phyloP scores from a whole-genome alignment of 2,113 vertebrate species.

The Oryzias woworae region DNA sequence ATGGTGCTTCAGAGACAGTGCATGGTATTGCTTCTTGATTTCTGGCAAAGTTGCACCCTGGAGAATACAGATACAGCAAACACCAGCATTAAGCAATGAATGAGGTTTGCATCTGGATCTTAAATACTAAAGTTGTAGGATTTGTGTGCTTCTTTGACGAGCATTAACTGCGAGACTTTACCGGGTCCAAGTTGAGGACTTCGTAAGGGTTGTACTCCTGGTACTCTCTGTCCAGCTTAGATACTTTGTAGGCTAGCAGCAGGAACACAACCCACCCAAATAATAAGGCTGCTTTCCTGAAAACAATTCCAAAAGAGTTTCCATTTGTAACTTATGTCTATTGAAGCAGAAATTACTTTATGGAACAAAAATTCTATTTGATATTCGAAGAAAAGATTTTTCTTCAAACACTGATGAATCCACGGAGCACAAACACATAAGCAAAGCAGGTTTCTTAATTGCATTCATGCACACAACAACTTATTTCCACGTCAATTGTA shows the following conservation, averaged over 20 bases:
- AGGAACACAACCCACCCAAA: constrained; percentile 97
- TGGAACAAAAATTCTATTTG: too few species aligned
- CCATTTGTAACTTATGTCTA: too few species aligned
- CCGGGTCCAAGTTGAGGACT: constrained; percentile 92
- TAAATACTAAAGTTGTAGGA: not conserved
- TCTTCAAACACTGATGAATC: too few species aligned
- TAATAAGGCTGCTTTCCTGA: constrained; percentile 91
- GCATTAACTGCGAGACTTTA: constrained; percentile 65
- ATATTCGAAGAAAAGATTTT: too few species aligned
- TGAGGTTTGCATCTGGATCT: not conserved
- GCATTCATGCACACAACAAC: constrained; percentile 38
- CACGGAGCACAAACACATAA: too few species aligned
- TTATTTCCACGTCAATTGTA: constrained; percentile 65
- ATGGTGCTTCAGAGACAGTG: constrained; percentile 90
- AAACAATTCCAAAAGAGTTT: constrained; percentile 19
- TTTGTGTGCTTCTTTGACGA: not conserved
- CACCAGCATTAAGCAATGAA: not conserved
- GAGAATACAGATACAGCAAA: constrained; percentile 26
- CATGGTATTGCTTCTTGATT: constrained; percentile 95
- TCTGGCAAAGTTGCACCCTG: constrained; percentile 89
- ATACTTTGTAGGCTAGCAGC: constrained; percentile 97
- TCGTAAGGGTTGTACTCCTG: constrained; percentile 99
- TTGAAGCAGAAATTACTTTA: too few species aligned
- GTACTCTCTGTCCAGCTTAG: constrained; percentile 96
- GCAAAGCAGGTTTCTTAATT: not conserved